Conservation (phyloP, 2,113 vertebrate species). For the Tiliqua scincoides region DNA sequence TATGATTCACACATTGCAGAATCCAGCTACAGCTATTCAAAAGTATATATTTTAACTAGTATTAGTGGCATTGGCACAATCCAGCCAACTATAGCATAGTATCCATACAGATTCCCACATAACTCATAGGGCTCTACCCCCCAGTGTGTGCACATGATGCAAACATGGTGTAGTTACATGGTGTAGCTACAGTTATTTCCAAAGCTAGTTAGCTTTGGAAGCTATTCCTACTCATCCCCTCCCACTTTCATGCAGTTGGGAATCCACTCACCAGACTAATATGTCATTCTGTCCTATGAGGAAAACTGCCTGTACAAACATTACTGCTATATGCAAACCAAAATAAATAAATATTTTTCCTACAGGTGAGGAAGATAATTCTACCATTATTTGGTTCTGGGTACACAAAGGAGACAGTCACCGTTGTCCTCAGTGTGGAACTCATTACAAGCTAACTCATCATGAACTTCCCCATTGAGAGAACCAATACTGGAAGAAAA, state of each 20-base stretch:
- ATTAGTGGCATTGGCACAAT: background rate
- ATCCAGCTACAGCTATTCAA: background rate
- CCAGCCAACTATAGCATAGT: background rate
- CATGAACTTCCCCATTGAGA: slow-evolving; percentile 74
- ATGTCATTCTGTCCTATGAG: background rate
- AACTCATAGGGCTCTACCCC: background rate
- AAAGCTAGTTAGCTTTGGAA: no score
- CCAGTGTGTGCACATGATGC: background rate
- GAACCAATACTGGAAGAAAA: background rate
- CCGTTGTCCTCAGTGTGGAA: slow-evolving; percentile 73
- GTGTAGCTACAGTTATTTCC: background rate
- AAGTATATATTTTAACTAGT: no score
- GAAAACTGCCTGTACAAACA: background rate
- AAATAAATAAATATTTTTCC: background rate
- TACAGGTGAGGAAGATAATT: slow-evolving; percentile 74
- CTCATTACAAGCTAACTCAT: slow-evolving; percentile 70
- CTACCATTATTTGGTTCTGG: slow-evolving; percentile 74
- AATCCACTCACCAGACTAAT: no score
- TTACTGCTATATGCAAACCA: background rate
- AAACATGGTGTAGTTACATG: background rate
- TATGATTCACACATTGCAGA: background rate
- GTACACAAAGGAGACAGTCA: slow-evolving; percentile 72
- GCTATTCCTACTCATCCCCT: background rate
- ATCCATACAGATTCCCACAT: background rate
- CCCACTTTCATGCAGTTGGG: background rate